Conservation (phyloP, 2,888 invertebrate species). For the Willowsia nigromaculata region DNA sequence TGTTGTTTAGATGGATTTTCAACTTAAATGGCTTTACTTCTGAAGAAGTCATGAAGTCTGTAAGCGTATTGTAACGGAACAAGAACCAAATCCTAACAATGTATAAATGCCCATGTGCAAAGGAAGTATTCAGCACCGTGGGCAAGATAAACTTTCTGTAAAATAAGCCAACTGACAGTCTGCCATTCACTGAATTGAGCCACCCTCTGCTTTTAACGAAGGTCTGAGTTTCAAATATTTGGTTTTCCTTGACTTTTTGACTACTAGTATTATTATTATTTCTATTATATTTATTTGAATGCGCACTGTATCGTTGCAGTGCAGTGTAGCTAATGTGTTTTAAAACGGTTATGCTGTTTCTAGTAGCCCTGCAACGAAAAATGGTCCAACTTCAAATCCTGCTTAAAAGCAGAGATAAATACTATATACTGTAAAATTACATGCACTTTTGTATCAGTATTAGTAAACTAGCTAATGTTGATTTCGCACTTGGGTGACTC, state of each 20-base stretch:
- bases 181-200: slow-evolving; percentile 26
- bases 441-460: not conserved
- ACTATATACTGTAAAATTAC: not conserved
- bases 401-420: not conserved
- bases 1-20: slow-evolving; percentile 46
- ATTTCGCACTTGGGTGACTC: slow-evolving; percentile 65
- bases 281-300: not conserved
- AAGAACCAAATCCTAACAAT: not conserved
- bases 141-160: not conserved
- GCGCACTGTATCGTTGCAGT: not conserved
- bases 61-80: not conserved
- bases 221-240: slow-evolving; percentile 41
- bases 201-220: slow-evolving; percentile 29
- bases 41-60: not conserved
- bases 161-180: slow-evolving; percentile 25
- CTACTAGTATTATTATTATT: slow-evolving; percentile 37
- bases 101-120: not conserved
- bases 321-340: not conserved
- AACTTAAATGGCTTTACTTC: slow-evolving; percentile 37
- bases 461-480: slow-evolving; percentile 1
- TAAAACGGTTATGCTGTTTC: not conserved
- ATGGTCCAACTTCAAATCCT: not conserved
- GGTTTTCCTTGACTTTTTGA: slow-evolving; percentile 63
- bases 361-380: not conserved
- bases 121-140: not conserved